A percentile compares a stretch with the other conserved stretches of the same genome.
These are phyloP conservation scores for Dascyllus trimaculatus DNA, from an alignment of 2,113 vertebrate species.

Conservation along the genomic window DNA sequence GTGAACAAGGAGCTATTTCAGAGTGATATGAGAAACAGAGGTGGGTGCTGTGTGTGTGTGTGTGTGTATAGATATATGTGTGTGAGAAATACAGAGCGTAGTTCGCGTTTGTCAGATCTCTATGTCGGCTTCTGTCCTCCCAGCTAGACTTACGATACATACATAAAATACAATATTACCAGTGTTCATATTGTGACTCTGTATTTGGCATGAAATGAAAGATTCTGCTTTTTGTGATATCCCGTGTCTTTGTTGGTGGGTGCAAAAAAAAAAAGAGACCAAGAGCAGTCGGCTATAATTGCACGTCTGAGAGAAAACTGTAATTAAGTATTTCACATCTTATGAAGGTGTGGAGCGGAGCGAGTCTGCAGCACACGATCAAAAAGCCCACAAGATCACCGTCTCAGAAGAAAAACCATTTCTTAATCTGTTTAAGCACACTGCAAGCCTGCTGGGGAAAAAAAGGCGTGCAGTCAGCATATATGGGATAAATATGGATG, in stretches of 20 bases:
- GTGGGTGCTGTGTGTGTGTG: constrained; percentile 23
- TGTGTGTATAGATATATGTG: not conserved
- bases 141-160: not conserved
- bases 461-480: not conserved
- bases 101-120: constrained; percentile 3
- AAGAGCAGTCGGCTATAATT: constrained; percentile 65
- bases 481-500: constrained; percentile 43
- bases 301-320: constrained; percentile 62
- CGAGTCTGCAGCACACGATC: constrained; percentile 50
- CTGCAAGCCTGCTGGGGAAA: constrained; percentile 19
- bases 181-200: not conserved
- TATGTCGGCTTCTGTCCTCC: not conserved
- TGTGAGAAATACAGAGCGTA: not conserved
- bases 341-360: constrained; percentile 62
- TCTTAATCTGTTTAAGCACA: constrained; percentile 54
- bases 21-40: constrained; percentile 52
- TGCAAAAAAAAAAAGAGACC: constrained; percentile 39
- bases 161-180: constrained; percentile 2
- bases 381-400: constrained; percentile 43
- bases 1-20: constrained; percentile 73
- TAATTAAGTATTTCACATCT: constrained; percentile 69
- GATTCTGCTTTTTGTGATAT: constrained; percentile 35
- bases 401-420: constrained; percentile 30
- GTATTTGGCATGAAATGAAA: constrained; percentile 43
- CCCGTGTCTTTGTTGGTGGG: constrained; percentile 48